Percentiles rank a stretch among this genome's conserved stretches.
Conservation (phyloP, 2,797 vertebrate genomes). For the Sarcophilus harrisii region DNA sequence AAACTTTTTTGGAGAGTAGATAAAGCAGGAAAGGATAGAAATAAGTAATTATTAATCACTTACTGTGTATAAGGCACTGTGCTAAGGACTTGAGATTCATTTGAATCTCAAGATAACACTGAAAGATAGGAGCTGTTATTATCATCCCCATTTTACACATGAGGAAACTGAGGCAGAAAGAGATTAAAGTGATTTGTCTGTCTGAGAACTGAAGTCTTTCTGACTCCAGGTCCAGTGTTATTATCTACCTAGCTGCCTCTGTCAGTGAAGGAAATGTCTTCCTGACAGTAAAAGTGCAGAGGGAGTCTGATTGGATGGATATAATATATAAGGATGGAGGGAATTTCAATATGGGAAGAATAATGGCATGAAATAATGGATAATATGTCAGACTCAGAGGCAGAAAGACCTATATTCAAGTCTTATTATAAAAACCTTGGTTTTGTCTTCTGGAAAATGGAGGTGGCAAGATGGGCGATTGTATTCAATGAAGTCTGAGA, state of each 20-base stretch:
- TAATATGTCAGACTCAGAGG: neutral
- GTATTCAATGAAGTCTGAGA: neutral
- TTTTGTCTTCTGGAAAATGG: neutral
- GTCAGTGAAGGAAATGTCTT: neutral
- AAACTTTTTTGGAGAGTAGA: neutral
- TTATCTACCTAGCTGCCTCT: neutral
- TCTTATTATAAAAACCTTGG: neutral
- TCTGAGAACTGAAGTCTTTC: neutral
- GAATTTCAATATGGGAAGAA: neutral
- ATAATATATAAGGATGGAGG: rapidly evolving
- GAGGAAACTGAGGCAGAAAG: neutral
- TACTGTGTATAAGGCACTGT: neutral
- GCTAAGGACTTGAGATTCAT: neutral
- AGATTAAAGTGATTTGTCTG: neutral
- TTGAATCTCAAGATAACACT: neutral
- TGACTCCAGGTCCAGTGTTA: neutral
- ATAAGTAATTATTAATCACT: neutral
- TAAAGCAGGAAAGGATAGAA: neutral
- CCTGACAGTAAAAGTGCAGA: neutral
- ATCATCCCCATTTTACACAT: neutral
- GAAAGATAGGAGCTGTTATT: neutral
- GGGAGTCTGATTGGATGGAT: neutral
- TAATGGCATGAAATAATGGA: neutral
- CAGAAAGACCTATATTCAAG: neutral
- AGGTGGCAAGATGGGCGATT: neutral